A percentile compares a stretch with the other conserved stretches of the same genome.
phyloP scores from a whole-genome alignment of 1,140 invertebrate genomes.

The Tetramorium parvispinum region DNA sequence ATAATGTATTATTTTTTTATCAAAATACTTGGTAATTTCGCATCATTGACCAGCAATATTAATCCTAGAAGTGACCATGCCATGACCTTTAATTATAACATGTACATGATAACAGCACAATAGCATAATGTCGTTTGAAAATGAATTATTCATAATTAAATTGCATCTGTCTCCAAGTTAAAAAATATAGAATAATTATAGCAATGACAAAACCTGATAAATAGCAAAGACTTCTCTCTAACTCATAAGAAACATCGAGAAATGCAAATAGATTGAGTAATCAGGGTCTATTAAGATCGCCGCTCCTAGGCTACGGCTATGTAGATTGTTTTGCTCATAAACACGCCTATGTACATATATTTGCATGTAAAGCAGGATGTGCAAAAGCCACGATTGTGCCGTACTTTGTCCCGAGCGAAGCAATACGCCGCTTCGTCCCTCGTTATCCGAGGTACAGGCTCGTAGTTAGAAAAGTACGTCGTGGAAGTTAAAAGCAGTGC shows the following conservation, averaged over 20 bases:
- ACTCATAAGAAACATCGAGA: neutral
- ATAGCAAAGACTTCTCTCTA: neutral
- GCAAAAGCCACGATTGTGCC: slow-evolving; percentile 48
- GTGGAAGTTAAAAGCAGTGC: slow-evolving; percentile 57
- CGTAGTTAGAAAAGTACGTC: slow-evolving; percentile 57
- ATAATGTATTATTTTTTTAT: too few relatives aligned
- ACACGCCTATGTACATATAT: slow-evolving; percentile 50
- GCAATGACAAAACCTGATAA: neutral
- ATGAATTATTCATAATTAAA: neutral
- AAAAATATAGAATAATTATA: slow-evolving; percentile 1
- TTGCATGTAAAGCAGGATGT: slow-evolving; percentile 38
- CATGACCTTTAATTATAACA: too few relatives aligned
- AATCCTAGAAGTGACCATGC: too few relatives aligned
- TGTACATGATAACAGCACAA: neutral
- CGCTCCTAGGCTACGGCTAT: slow-evolving; percentile 9
- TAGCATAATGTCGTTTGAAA: neutral
- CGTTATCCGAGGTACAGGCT: slow-evolving; percentile 46
- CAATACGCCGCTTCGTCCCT: slow-evolving; percentile 31
- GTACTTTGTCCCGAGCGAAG: slow-evolving; percentile 36
- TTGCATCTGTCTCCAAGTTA: neutral
- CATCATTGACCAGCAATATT: too few relatives aligned
- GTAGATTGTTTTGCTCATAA: slow-evolving; percentile 54
- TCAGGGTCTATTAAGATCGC: slow-evolving; percentile 44
- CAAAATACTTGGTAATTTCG: too few relatives aligned
- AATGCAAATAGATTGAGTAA: slow-evolving; percentile 41